Evolutionary conservation across 2,113 vertebrate species (phyloP).

Genomic region (Eubucco bourcierii): DNA sequence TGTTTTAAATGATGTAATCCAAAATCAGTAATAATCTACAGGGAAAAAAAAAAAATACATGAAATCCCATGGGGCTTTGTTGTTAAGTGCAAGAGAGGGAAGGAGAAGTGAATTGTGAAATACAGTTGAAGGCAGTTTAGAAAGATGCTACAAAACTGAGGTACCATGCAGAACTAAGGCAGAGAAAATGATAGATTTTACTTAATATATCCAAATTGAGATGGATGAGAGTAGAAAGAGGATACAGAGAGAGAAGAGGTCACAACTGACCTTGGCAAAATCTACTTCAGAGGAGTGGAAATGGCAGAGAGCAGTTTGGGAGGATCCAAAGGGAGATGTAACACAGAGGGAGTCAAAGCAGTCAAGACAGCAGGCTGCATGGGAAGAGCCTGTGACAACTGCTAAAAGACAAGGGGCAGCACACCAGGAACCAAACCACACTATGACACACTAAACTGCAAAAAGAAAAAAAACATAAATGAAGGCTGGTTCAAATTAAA

Average conservation of each 20-base stretch:
- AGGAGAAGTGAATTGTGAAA: neutral
- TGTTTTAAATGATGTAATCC: neutral
- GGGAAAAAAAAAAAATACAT: neutral
- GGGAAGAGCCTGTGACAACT: rapidly evolving
- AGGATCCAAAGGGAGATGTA: neutral
- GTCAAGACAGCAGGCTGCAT: rapidly evolving
- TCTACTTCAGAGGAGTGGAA: neutral
- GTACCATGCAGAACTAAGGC: neutral
- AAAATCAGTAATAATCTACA: neutral
- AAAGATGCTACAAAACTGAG: neutral
- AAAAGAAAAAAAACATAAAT: neutral
- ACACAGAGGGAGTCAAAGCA: rapidly evolving
- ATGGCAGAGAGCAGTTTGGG: neutral
- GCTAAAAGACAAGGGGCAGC: rapidly evolving
- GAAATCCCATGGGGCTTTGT: neutral
- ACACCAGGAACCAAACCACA: neutral
- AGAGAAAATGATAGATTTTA: slow-evolving; percentile 2
- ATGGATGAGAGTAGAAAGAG: neutral
- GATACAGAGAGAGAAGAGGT: neutral
- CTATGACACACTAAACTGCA: neutral
- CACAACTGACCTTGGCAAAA: neutral
- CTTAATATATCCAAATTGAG: neutral
- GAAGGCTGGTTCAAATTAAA: neutral
- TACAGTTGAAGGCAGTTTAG: neutral
- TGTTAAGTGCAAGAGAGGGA: neutral